Conservation (phyloP, 1,140 invertebrate genomes). For the Laodelphax striatellus region DNA sequence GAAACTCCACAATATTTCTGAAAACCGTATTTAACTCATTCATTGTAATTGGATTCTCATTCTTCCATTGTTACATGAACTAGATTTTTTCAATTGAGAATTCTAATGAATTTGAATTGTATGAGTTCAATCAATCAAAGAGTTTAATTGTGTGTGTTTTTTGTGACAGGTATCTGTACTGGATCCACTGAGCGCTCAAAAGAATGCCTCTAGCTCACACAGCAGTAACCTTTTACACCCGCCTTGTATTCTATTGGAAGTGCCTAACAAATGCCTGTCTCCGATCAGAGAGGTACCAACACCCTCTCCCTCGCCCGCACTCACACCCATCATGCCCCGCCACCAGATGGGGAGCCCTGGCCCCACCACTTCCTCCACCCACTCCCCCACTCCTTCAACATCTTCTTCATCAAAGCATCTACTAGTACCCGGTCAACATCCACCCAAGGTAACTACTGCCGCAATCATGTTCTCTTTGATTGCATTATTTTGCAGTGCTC, state of each 20-base stretch:
- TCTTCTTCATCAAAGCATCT: not conserved
- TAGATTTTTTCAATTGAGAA: too few relatives aligned
- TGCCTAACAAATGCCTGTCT: conserved; percentile 59
- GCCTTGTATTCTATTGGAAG: conserved; percentile 56
- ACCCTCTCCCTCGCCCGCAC: conserved; percentile 48
- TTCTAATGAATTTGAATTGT: too few relatives aligned
- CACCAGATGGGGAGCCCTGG: conserved; percentile 6
- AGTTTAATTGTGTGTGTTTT: too few relatives aligned
- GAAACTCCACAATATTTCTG: too few relatives aligned
- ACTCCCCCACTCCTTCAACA: conserved; percentile 8
- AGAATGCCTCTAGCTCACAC: conserved; percentile 30
- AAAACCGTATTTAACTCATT: too few relatives aligned
- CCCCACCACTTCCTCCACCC: not conserved
- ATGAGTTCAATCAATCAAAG: too few relatives aligned
- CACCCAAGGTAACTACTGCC: not conserved
- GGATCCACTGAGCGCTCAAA: conserved; percentile 49
- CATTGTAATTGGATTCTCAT: too few relatives aligned
- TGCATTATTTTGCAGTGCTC: too few relatives aligned
- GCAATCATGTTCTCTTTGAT: not conserved
- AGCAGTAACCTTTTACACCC: conserved; percentile 47
- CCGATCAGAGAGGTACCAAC: conserved; percentile 60
- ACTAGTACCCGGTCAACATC: not conserved
- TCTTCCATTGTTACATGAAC: too few relatives aligned
- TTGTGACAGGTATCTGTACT: conserved; percentile 45
- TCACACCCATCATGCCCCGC: conserved; percentile 48